Evolutionary conservation across 2,113 vertebrate species (phyloP), one percentile per base, ranked within the genome.

Genomic region (Amphiprion ocellaris): DNA sequence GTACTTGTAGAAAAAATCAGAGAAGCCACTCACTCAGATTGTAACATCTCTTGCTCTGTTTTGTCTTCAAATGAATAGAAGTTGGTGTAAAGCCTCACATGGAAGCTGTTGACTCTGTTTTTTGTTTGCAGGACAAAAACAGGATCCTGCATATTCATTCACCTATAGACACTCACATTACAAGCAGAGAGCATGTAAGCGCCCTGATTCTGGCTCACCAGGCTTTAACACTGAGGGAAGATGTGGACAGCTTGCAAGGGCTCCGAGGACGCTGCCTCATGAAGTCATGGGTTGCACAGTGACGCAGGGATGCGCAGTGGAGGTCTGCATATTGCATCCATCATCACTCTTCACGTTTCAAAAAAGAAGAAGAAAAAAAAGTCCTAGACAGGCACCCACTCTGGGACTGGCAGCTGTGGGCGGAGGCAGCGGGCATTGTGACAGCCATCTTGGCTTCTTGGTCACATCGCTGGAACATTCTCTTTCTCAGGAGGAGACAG

Each of bases 401-500:
- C 14, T 58, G 53, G 53, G 81, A 79, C 30, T 58, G 28, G 60
- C 66, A 82, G 73, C 56, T 67, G 33, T 69, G 79, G 74, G 44
- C 9, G 28, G 49, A 0, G 12, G 54, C 21, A 4, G 55, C 0
- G 10, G 64, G 58, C 44, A 54, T 54, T 44, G 54, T 67, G 58
- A 74, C 70, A 41, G 71, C 87, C 69, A 73, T 86, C 54, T 82
- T 61, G 69, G 58, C 55, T 70, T 52, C 30, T 26, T 16, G 4
- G 85, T 61, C 59, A 59, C 62, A 2, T 44, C 64, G 39, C 65
- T 67, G 77, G 72, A 80, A 62, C 23, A 10, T 74, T 75, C 47
- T 74, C 41, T 74, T 69, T 82, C 62, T 88, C 84, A 66, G 82
- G 69, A 74, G 79, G 78, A 74, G 76, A 82, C 60, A 11, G 69